phyloP scores from a whole-genome alignment of 2,797 vertebrate species.

The Allobates femoralis region DNA sequence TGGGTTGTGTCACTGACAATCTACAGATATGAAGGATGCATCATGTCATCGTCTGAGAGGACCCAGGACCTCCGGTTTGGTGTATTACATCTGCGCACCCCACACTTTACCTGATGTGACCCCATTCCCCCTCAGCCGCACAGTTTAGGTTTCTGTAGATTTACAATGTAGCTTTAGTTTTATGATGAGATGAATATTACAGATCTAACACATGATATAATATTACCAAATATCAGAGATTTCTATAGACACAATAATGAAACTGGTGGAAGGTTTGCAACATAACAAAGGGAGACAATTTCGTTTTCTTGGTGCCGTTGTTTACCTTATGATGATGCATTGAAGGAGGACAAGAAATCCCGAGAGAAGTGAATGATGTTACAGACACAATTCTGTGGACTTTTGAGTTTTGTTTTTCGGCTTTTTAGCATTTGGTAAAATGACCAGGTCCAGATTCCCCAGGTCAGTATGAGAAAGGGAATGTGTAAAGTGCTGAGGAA shows the following conservation, averaged over 20 bases:
- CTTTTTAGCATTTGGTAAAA: too few species aligned
- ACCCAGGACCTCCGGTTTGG: background rate
- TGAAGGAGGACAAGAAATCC: too few species aligned
- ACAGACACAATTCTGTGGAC: too few species aligned
- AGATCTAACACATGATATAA: background rate
- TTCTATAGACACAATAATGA: background rate
- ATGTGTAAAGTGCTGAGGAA: too few species aligned
- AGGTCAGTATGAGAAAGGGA: too few species aligned
- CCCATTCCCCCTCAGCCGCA: background rate
- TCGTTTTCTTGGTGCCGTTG: too few species aligned
- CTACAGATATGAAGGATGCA: background rate
- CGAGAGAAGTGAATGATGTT: too few species aligned
- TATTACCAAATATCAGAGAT: background rate
- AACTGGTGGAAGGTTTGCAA: too few species aligned
- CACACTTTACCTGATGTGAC: constrained; percentile 1
- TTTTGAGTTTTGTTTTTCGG: too few species aligned
- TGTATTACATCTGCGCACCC: background rate
- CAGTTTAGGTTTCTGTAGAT: background rate
- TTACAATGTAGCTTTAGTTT: background rate
- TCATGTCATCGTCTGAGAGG: background rate
- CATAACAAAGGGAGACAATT: too few species aligned
- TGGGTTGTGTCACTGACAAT: constrained; percentile 27
- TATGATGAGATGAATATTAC: background rate
- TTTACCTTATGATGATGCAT: too few species aligned
- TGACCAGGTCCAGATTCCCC: too few species aligned